Percentiles rank a stretch among this genome's conserved stretches.
These are phyloP conservation scores for Lasioglossum lativentre DNA, from an alignment of 2,888 invertebrate genomes.

Conservation along the genomic window DNA sequence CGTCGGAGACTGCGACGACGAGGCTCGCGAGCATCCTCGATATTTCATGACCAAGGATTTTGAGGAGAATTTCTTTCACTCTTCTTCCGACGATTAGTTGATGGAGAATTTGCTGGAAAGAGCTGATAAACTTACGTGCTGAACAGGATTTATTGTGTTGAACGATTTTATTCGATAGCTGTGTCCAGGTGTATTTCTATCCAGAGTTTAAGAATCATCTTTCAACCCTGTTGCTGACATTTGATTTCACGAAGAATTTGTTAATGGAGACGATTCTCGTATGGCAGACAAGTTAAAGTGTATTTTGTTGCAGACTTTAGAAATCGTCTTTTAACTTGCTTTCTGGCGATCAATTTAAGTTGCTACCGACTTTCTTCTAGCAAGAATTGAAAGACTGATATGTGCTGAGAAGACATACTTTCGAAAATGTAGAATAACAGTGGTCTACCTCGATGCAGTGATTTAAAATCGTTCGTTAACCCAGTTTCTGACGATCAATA, in stretches of 20 bases:
- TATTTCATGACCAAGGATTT: neutral
- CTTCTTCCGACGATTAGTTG: neutral
- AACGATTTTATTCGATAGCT: neutral
- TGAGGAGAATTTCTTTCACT: neutral
- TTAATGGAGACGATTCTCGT: neutral
- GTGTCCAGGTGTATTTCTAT: neutral
- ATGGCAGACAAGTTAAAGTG: neutral
- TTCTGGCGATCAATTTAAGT: neutral
- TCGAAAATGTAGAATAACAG: neutral
- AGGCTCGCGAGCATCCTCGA: neutral
- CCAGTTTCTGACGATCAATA: neutral
- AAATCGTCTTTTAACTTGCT: neutral
- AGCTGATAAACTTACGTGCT: neutral
- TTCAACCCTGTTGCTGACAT: neutral
- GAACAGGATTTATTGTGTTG: neutral
- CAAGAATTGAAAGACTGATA: neutral
- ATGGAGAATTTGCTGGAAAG: neutral
- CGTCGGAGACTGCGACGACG: neutral
- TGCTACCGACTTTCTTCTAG: neutral
- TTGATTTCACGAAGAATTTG: neutral
- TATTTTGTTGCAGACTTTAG: neutral
- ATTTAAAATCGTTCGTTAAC: neutral
- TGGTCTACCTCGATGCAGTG: neutral
- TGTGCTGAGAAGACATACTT: neutral
- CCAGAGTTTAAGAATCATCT: neutral